phyloP scores from a whole-genome alignment of 2,113 vertebrate species.

The Dromaius novaehollandiae region DNA sequence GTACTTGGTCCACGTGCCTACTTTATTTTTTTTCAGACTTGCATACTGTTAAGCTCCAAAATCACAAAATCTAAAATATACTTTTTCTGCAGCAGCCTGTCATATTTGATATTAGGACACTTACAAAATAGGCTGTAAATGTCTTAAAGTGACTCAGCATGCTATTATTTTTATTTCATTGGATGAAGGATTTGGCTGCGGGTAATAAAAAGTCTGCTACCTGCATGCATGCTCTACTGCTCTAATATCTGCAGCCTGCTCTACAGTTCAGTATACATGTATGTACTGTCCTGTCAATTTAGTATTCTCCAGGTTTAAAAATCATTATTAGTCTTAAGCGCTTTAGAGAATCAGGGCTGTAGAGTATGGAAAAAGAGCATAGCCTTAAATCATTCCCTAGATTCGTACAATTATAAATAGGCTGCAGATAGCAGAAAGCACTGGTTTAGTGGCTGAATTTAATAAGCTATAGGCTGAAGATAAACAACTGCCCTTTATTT shows the following conservation, averaged over 20 bases:
- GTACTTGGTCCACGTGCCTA: accelerated
- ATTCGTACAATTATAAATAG: neutral
- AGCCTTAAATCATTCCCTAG: neutral
- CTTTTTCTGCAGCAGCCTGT: neutral
- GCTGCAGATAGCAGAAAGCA: neutral
- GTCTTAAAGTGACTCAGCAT: neutral
- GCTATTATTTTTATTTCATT: neutral
- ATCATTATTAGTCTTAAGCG: neutral
- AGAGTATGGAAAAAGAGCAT: neutral
- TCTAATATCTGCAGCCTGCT: neutral
- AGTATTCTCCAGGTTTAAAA: neutral
- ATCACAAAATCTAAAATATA: neutral
- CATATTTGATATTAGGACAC: neutral
- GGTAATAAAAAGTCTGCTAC: neutral
- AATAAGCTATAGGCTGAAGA: neutral
- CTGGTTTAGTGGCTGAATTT: neutral
- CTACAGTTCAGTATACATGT: neutral
- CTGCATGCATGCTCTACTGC: neutral
- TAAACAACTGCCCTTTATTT: neutral
- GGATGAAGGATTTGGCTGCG: neutral
- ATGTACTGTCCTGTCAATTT: neutral
- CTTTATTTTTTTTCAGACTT: neutral
- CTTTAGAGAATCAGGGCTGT: neutral
- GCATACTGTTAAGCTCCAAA: neutral
- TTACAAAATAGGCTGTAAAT: neutral